These are phyloP conservation scores for Lottia scabra DNA, from an alignment of 2,888 invertebrate genomes.

Conservation along the genomic window DNA sequence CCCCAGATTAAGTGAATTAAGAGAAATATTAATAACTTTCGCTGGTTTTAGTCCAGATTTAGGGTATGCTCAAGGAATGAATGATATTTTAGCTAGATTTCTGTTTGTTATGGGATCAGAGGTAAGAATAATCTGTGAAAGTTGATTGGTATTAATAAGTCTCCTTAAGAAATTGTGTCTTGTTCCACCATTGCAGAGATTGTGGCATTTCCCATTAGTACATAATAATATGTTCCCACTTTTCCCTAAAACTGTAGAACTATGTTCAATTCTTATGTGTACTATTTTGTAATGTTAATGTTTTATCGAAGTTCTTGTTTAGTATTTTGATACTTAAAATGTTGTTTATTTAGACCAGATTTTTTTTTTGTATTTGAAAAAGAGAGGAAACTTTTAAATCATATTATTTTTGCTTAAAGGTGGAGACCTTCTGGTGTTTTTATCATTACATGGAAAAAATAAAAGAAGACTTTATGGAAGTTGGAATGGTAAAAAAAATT, in stretches of 20 bases:
- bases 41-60: constrained; percentile 59
- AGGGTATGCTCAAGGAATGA: constrained; percentile 69
- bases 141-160: no score
- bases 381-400: background rate
- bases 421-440: constrained; percentile 68
- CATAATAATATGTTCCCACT: background rate
- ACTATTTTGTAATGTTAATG: no score
- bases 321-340: no score
- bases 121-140: constrained; percentile 40
- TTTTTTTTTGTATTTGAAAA: no score
- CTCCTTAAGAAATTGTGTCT: no score
- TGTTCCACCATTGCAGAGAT: no score
- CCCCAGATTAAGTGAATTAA: constrained; percentile 52
- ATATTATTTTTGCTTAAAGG: constrained; percentile 42
- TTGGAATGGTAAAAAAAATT: constrained; percentile 65
- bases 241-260: background rate
- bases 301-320: no score
- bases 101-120: constrained; percentile 66
- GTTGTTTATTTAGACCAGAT: no score
- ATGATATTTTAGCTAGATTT: constrained; percentile 66
- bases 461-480: constrained; percentile 62
- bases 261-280: no score
- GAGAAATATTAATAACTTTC: constrained; percentile 65
- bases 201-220: no score
- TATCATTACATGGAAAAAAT: constrained; percentile 62